Conservation (phyloP, 2,888 invertebrate genomes). For the Drosophila falleni region DNA sequence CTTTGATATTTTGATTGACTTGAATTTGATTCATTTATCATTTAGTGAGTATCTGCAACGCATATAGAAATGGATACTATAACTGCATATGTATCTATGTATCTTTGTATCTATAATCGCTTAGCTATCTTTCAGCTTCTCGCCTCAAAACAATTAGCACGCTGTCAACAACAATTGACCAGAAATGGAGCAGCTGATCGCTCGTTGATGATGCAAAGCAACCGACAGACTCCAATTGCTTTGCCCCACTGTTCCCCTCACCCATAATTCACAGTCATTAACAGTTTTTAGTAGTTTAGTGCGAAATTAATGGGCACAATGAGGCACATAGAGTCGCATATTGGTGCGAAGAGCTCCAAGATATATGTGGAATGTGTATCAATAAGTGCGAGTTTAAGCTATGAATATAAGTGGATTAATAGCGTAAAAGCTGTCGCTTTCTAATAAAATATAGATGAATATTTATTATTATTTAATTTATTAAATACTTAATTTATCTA, state of each 20-base stretch:
- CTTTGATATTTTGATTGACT: slow-evolving; percentile 46
- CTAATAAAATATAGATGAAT: slow-evolving; percentile 8
- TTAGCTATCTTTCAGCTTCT: slow-evolving; percentile 20
- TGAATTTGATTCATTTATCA: not conserved
- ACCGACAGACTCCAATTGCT: slow-evolving; percentile 6
- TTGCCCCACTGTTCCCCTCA: not conserved
- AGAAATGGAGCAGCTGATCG: slow-evolving; percentile 55
- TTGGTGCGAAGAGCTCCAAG: slow-evolving; percentile 57
- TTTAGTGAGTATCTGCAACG: not conserved
- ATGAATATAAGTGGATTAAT: slow-evolving; percentile 15
- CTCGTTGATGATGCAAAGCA: slow-evolving; percentile 29
- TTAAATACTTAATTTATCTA: not conserved
- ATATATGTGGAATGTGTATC: slow-evolving; percentile 17
- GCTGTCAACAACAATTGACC: slow-evolving; percentile 56
- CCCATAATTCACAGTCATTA: slow-evolving; percentile 58
- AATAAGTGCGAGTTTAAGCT: slow-evolving; percentile 3
- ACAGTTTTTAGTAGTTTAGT: slow-evolving; percentile 73
- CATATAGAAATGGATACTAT: not conserved
- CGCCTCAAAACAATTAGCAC: slow-evolving; percentile 54
- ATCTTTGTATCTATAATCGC: slow-evolving; percentile 18
- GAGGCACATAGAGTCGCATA: slow-evolving; percentile 53
- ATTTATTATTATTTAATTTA: slow-evolving; percentile 8
- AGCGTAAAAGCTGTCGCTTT: not conserved
- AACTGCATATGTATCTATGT: not conserved
- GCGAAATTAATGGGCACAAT: slow-evolving; percentile 67